These are phyloP conservation scores for Gambusia yucatana DNA, from an alignment of 2,797 vertebrate genomes.

Conservation along the genomic window DNA sequence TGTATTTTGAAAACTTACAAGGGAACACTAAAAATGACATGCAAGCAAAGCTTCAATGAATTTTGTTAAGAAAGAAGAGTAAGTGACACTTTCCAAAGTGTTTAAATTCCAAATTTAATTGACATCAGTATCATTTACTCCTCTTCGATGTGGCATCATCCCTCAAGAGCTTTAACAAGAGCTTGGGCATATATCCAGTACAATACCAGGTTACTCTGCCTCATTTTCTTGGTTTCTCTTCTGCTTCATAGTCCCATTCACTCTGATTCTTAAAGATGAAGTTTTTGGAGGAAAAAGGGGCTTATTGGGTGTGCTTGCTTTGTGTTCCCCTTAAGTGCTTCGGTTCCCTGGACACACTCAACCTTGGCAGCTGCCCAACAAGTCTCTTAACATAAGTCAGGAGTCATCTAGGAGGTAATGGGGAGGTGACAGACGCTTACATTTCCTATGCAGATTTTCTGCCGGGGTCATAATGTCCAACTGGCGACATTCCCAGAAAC, in stretches of 20 bases:
- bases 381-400: conserved; percentile 25
- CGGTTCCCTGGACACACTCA: conserved; percentile 10
- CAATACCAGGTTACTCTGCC: background rate
- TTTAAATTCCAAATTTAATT: conserved; percentile 1
- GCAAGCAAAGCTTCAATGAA: background rate
- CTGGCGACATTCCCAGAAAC: conserved; percentile 47
- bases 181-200: background rate
- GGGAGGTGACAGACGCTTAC: conserved; percentile 34
- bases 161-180: conserved; percentile 4
- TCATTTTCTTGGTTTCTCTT: background rate
- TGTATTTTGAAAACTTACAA: background rate
- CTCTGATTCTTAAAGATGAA: conserved; percentile 24
- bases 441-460: conserved; percentile 35
- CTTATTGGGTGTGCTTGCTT: conserved; percentile 12
- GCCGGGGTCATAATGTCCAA: conserved; percentile 31
- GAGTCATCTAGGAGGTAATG: conserved; percentile 32
- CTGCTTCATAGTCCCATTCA: background rate
- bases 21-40: background rate
- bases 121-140: conserved; percentile 10
- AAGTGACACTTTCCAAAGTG: background rate
- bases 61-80: background rate
- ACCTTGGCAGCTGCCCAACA: conserved; percentile 13
- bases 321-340: background rate
- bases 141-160: background rate
- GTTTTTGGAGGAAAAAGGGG: conserved; percentile 7